Base-by-base conservation (phyloP, 2,888 invertebrate genomes). In the Tridacna crocea region DNA sequence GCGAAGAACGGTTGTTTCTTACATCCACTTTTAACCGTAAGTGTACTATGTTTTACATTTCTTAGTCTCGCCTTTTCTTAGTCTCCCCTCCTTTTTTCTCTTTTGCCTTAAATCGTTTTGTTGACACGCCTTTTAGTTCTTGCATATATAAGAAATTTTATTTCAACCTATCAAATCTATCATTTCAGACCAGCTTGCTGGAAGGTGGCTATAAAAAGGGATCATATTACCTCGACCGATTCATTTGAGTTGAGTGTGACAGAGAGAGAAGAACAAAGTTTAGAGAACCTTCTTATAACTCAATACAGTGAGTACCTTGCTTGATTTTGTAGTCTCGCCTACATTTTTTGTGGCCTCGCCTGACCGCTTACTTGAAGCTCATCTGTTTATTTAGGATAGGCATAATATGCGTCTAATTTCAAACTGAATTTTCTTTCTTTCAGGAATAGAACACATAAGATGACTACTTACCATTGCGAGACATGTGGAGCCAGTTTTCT, bases 391-490 rank as follows among this genome's bases (percentile, higher is more conserved):
- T 55, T 55, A 55, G n/a, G 17, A 55, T 55, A 55, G 55, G n/a
- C 55, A 24, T 24, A 63, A 63, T 63, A 24, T 63, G 24, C 22
- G 22, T 22, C 22, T 15, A 15, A 24, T 24, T 24, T 15, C 26
- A 24, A n/a, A 22, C 26, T 24, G 24, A 63, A 61, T 72, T 68
- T 72, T 73, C 72, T 63, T 61, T 72, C 70, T 80, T 75, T 61
- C 65, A 75, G 76, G 48, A 0, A 1, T 63, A 60, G 22, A 68
- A 46, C n/a, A 27, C n/a, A 58, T 0, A 72, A 83, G 51, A 79
- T 80, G 79, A 73, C 73, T 47, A 27, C 10, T 27, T 80, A 75
- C 47, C 12, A 36, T 0, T 80, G 83, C 51, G 78, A 80, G 65
- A n/a, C 78, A 19, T 84, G 80, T 61, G 75, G 68, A 26, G 51